phyloP scores from a whole-genome alignment of 2,113 vertebrate species.

The Strix aluco region DNA sequence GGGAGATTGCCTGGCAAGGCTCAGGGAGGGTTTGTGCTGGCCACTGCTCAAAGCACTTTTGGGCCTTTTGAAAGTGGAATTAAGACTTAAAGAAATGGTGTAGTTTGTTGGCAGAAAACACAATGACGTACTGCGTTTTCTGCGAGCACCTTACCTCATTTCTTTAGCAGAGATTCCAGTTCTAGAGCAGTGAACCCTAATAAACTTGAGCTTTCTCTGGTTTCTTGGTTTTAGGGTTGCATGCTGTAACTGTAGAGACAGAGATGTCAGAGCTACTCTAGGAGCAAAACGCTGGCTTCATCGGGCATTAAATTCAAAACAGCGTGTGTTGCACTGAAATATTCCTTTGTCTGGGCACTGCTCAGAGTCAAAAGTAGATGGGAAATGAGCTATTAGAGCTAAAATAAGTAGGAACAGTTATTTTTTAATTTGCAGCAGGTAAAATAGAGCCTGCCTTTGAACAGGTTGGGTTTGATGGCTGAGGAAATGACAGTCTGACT shows the following conservation, averaged over 20 bases:
- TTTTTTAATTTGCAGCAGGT: not conserved
- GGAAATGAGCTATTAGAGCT: not conserved
- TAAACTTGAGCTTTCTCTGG: fast-evolving
- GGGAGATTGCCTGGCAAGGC: not conserved
- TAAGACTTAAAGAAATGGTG: not conserved
- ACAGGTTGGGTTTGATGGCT: conserved; percentile 1
- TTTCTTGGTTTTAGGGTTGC: not conserved
- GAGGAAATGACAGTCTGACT: conserved; percentile 46
- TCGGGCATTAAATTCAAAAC: not conserved
- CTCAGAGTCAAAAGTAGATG: not conserved
- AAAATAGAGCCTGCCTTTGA: not conserved
- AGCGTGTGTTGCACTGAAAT: not conserved
- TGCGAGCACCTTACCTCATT: not conserved
- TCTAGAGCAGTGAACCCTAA: not conserved
- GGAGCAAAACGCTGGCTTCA: not conserved
- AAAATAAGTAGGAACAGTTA: not conserved
- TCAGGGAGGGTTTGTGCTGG: not conserved
- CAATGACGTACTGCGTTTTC: not conserved
- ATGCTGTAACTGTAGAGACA: fast-evolving
- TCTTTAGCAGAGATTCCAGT: not conserved
- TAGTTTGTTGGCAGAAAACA: not conserved
- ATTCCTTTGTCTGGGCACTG: not conserved
- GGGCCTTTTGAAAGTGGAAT: not conserved
- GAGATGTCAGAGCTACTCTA: not conserved
- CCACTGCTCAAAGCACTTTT: not conserved